Evolutionary conservation across 2,888 invertebrate genomes (phyloP).

Genomic region (Drosophila ustulata): DNA sequence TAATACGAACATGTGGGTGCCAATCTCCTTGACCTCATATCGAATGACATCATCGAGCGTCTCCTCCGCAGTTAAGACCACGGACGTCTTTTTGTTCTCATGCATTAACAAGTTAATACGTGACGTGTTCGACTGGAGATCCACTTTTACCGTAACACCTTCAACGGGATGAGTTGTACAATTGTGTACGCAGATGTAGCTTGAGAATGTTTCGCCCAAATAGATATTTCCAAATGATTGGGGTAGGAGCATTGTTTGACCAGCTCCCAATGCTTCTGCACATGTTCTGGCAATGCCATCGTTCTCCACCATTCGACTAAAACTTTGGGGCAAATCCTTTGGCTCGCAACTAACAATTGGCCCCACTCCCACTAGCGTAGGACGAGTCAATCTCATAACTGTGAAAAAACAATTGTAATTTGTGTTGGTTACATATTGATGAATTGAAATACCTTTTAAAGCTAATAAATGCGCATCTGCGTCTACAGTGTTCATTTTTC

Average conservation of each 20-base stretch:
- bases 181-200: constrained; percentile 98
- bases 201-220: constrained; percentile 98
- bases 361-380: constrained; percentile 92
- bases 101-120: constrained; percentile 92
- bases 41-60: constrained; percentile 98
- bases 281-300: constrained; percentile 94
- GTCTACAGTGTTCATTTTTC: constrained; percentile 79
- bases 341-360: constrained; percentile 92
- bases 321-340: constrained; percentile 93
- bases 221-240: constrained; percentile 99
- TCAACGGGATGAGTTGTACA: constrained; percentile 92
- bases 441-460: constrained; percentile 80
- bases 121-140: constrained; percentile 96
- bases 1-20: constrained; percentile 94
- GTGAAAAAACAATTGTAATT: background rate
- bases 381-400: constrained; percentile 98
- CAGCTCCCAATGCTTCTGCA: constrained; percentile 90
- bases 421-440: background rate
- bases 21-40: constrained; percentile 99
- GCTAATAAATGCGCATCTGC: constrained; percentile 83
- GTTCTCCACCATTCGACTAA: constrained; percentile 91
- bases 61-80: constrained; percentile 90
- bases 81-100: constrained; percentile 88
- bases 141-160: constrained; percentile 88
- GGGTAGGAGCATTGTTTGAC: constrained; percentile 96